phyloP scores from a whole-genome alignment of 1,140 invertebrate genomes.

The Araneus ventricosus region DNA sequence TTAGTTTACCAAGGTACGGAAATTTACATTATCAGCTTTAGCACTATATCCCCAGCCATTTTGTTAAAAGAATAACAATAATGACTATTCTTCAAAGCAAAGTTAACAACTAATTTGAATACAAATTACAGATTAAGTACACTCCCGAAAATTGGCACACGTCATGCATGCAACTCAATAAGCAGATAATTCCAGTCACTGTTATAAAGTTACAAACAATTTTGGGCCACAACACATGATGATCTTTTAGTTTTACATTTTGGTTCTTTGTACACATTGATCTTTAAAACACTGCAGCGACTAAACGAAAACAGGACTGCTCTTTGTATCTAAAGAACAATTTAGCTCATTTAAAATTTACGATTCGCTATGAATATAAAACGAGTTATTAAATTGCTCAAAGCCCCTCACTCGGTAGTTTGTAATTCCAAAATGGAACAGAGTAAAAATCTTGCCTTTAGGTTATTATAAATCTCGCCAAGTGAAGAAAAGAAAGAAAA shows the following conservation, averaged over 20 bases:
- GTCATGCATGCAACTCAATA: background rate
- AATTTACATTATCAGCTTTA: background rate
- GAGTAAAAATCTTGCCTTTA: background rate
- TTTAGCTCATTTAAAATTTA: slow-evolving; percentile 67
- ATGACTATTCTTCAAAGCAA: background rate
- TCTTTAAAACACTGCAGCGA: background rate
- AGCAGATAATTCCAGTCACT: background rate
- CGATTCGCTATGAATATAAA: slow-evolving; percentile 65
- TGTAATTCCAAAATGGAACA: background rate
- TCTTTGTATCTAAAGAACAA: slow-evolving; percentile 6
- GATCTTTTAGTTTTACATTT: background rate
- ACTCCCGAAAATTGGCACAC: background rate
- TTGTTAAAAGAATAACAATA: background rate
- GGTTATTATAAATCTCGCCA: background rate
- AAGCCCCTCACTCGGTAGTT: background rate
- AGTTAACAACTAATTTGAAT: slow-evolving; percentile 7
- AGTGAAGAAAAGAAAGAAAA: background rate
- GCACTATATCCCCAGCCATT: background rate
- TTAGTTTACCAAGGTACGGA: too few relatives aligned
- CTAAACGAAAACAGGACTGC: background rate
- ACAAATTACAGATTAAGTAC: background rate
- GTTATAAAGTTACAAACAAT: slow-evolving; percentile 14
- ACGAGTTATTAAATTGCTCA: slow-evolving; percentile 51
- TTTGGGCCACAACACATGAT: background rate
- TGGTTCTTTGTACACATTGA: background rate